Conservation (phyloP, 2,113 vertebrate genomes). For the Atherinomorus stipes region DNA sequence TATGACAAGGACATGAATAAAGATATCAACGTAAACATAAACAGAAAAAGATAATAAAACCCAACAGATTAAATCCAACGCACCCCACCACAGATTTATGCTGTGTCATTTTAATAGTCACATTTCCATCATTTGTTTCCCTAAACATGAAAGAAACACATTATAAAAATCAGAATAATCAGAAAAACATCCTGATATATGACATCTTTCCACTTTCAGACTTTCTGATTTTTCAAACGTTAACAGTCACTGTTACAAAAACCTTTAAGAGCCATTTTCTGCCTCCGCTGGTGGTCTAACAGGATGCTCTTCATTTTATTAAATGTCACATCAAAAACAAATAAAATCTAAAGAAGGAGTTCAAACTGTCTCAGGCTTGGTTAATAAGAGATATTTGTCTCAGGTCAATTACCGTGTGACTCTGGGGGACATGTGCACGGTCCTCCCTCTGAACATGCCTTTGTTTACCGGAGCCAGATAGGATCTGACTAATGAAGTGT, state of each 20-base stretch:
- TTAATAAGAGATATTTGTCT: slow-evolving; percentile 31
- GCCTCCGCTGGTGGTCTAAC: slow-evolving; percentile 2
- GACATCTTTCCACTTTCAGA: too few relatives aligned
- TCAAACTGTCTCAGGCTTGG: slow-evolving; percentile 5
- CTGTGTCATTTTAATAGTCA: too few relatives aligned
- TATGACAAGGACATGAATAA: too few relatives aligned
- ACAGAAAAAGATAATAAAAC: too few relatives aligned
- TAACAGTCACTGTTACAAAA: neutral
- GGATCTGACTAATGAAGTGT: slow-evolving; percentile 62
- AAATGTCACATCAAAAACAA: slow-evolving; percentile 21
- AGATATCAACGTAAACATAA: too few relatives aligned
- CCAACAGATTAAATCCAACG: too few relatives aligned
- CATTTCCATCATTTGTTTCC: too few relatives aligned
- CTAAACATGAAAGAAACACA: too few relatives aligned
- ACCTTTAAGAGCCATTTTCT: too few relatives aligned
- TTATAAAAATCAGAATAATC: too few relatives aligned
- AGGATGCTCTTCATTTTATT: slow-evolving; percentile 7
- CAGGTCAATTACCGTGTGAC: slow-evolving; percentile 28
- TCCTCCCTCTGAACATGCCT: neutral
- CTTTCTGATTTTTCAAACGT: slow-evolving; percentile 35
- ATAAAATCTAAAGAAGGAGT: slow-evolving; percentile 30
- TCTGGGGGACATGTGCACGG: slow-evolving; percentile 7
- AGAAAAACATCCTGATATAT: too few relatives aligned
- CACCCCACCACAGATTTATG: too few relatives aligned
- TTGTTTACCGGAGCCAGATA: slow-evolving; percentile 29